Percentiles rank a stretch among this genome's conserved stretches.
These are phyloP conservation scores for Menidia beryllina DNA, from an alignment of 2,113 vertebrate genomes.

Conservation along the genomic window DNA sequence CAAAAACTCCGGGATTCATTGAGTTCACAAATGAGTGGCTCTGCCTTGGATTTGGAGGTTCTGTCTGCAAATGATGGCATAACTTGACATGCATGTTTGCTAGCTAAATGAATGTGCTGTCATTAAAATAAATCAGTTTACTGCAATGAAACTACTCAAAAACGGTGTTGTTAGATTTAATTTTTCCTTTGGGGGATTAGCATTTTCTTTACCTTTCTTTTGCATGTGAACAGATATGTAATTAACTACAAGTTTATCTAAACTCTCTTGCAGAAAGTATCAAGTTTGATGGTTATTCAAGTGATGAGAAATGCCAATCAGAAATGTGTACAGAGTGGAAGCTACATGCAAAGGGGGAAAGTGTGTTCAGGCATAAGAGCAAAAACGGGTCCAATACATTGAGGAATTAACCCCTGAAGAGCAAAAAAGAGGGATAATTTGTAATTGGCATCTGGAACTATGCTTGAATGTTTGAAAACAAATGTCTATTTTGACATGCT, in stretches of 20 bases:
- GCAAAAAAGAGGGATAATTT: background rate
- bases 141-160: background rate
- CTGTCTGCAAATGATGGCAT: slow-evolving; percentile 43
- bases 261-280: too few species aligned
- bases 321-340: background rate
- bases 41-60: slow-evolving; percentile 55
- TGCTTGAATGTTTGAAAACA: too few species aligned
- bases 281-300: too few species aligned
- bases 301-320: too few species aligned
- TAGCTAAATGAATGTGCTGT: background rate
- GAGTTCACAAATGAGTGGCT: slow-evolving; percentile 71
- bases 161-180: too few species aligned
- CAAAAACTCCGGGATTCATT: slow-evolving; percentile 54
- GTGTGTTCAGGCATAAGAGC: background rate
- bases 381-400: background rate
- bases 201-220: too few species aligned
- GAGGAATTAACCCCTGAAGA: background rate
- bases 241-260: background rate
- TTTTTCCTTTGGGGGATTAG: background rate
- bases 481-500: too few species aligned
- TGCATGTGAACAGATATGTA: background rate
- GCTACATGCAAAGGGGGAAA: background rate
- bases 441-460: too few species aligned
- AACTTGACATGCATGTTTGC: background rate
- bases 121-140: background rate